Evolutionary conservation across 2,113 vertebrate genomes (phyloP).

Genomic region (Myiozetetes cayanensis): DNA sequence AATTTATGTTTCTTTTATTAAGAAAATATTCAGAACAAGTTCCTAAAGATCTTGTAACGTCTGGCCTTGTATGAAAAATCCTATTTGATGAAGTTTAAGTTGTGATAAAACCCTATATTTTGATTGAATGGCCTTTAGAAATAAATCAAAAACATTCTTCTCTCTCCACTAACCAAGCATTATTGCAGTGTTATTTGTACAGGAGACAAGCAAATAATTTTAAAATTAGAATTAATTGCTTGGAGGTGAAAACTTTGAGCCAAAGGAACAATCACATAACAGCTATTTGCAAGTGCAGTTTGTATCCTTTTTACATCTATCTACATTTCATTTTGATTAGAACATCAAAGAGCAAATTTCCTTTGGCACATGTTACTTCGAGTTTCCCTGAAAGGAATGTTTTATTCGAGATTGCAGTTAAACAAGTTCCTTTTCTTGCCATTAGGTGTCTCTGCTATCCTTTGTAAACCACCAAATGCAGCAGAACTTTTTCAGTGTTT

Average conservation of each 20-base stretch:
- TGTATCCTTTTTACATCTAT: background rate
- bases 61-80: background rate
- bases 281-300: background rate
- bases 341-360: background rate
- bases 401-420: background rate
- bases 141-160: background rate
- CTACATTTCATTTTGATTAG: background rate
- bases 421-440: constrained; percentile 1
- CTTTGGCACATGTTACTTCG: rapidly evolving
- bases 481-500: background rate
- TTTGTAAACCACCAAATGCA: background rate
- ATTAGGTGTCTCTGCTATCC: constrained; percentile 71
- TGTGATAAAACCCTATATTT: background rate
- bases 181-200: background rate
- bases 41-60: background rate
- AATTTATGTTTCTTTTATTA: background rate
- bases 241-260: background rate
- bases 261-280: background rate
- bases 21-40: background rate
- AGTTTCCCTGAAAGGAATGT: background rate
- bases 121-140: background rate
- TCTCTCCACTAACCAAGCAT: background rate
- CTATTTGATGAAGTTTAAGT: background rate
- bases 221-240: background rate
- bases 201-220: background rate